Evolutionary conservation across 2,797 vertebrate species (phyloP), one percentile per base, ranked within the genome.

Genomic region (Coendou prehensilis): DNA sequence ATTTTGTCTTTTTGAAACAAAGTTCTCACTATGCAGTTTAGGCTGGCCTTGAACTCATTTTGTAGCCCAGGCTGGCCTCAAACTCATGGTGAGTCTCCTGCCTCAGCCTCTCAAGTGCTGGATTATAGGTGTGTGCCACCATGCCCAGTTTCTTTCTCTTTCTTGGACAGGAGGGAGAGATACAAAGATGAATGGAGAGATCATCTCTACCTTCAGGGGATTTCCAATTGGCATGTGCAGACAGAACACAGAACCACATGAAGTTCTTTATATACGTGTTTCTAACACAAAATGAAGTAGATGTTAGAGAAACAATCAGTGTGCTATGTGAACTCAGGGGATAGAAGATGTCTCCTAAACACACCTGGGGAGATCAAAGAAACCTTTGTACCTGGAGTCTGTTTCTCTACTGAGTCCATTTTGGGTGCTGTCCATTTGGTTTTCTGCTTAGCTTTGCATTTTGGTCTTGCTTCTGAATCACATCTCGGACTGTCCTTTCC

Each of bases 271-370:
- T 47, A 23, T 18, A 9, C 41, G 5, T 86, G 30, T 93, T 91
- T 91, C 61, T 93, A 87, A 84, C 50, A 84, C 2, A 59, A 71
- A 76, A 10, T 45, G 37, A 71, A 80, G 69, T 64, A 20, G 63
- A 17, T 76, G 13, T 67, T 87, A 71, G 71, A 94, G 52, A 93
- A 47, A 67, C 28, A 78, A 23, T 90, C 78, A 30, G 41, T 69
- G 41, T 15, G 30, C 20, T 17, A 45, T 76, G 61, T 28, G 59
- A 93, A 71, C 26, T 92, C 57, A 87, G 92, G 37, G 22, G 52
- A 89, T 59, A n/a, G 92, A 86, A 82, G 89, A 79, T 73, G 89
- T 76, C 57, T 85, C 69, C 56, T 41, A 78, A 76, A 80, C 15
- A 78, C 11, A 47, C 26, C 8, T 30, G 23, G 26, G 41, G 50